Conservation (phyloP, 2,797 vertebrate genomes). For the Bradypus variegatus region DNA sequence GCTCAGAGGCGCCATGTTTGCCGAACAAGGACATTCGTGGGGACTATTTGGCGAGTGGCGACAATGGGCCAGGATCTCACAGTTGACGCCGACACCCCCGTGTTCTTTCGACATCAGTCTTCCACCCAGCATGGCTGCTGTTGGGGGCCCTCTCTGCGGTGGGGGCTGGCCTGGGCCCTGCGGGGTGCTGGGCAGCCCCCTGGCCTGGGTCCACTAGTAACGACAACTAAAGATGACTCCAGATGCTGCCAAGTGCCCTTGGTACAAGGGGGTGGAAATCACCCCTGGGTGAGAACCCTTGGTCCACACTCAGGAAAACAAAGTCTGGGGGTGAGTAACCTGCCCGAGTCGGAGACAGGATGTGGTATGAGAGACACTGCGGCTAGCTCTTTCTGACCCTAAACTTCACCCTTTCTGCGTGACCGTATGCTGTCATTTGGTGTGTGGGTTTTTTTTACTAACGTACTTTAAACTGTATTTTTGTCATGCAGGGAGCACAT, state of each 20-base stretch:
- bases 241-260: background rate
- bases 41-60: no score
- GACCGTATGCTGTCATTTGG: background rate
- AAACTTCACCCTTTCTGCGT: accelerated
- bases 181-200: background rate
- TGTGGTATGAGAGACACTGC: background rate
- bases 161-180: background rate
- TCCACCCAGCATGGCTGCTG: background rate
- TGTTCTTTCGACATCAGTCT: no score
- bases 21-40: no score
- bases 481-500: accelerated
- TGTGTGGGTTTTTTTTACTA: background rate
- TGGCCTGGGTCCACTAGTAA: background rate
- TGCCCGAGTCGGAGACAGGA: background rate
- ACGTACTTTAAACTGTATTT: background rate
- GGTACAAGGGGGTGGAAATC: no score
- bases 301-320: background rate
- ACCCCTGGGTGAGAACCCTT: background rate
- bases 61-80: no score
- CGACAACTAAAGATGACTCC: background rate
- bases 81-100: no score
- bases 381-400: background rate
- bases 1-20: no score
- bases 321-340: background rate
- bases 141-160: background rate